These are phyloP conservation scores for Tichodroma muraria DNA, from an alignment of 2,113 vertebrate genomes.

Conservation along the genomic window DNA sequence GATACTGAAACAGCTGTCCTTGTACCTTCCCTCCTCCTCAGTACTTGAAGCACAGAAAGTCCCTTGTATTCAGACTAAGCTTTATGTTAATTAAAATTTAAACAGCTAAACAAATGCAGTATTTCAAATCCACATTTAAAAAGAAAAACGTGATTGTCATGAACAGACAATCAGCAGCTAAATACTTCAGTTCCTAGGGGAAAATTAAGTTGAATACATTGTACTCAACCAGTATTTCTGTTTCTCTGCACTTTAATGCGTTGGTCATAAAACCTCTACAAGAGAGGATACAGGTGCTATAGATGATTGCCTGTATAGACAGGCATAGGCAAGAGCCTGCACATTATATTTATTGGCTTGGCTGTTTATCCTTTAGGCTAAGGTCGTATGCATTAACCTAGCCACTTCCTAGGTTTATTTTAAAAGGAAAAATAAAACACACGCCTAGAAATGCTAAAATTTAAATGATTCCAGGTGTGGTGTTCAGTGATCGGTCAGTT, in stretches of 20 bases:
- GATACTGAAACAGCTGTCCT: not conserved
- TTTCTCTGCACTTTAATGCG: not conserved
- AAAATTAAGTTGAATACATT: not conserved
- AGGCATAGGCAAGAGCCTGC: not conserved
- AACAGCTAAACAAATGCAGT: not conserved
- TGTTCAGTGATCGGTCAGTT: not conserved
- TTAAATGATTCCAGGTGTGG: constrained; percentile 41
- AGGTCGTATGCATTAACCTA: not conserved
- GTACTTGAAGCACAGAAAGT: not conserved
- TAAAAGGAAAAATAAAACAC: constrained; percentile 39
- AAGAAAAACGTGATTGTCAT: not conserved
- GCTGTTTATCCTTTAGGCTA: constrained; percentile 53
- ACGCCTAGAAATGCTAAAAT: not conserved
- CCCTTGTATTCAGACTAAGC: not conserved
- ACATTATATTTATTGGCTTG: not conserved
- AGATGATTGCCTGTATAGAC: not conserved
- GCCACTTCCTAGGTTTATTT: constrained; percentile 40
- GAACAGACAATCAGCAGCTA: not conserved
- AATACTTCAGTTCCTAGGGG: not conserved
- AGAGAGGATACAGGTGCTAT: constrained; percentile 8
- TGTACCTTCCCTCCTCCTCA: not conserved
- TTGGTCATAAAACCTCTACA: not conserved
- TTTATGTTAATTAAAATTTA: not conserved
- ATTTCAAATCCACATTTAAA: not conserved
- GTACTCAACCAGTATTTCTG: not conserved